Evolutionary conservation across 2,888 invertebrate genomes (phyloP), one percentile per base, ranked within the genome.

Genomic region (Willowsia nigromaculata): DNA sequence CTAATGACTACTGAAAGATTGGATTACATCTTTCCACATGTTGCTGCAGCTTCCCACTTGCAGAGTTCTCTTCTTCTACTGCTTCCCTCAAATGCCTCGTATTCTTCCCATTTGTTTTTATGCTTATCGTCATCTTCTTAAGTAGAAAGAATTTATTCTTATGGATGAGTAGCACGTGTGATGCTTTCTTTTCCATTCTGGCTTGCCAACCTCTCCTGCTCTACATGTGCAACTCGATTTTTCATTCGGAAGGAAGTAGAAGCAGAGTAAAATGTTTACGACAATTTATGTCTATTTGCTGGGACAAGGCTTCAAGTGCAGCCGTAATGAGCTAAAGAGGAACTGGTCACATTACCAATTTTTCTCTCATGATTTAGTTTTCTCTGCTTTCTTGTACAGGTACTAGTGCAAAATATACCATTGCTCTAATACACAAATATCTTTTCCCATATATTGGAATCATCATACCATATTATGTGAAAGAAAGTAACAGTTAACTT

Each of bases 1-100:
- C 62, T 37, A 85, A 47, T 85, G 62, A 65, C 74, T 47, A 47
- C 59, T 56, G 85, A 81, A 56, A 81, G 62, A 81, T 25, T 6
- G 40, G 30, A 43, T 40, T 40, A 30, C 53, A 27, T 5, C 9
- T 50, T 50, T 50, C 30, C 50, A 33, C 56, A 56, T 37, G 15
- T 43, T 43, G 9, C 9, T 43, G 43, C 11, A 43, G 11, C 43
- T 43, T 13, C 1, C 13, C 13, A 13, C 43, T 43, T 15, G 5
- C 50, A n/a, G 65, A 37, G n/a, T 18, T 68, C 7, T 50, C 15
- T 6, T 47, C n/a, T 71, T 40, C 27, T 71, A 5, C 11, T 15
- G 30, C 13, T 74, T 25, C 0, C 15, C 22, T 71, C 25, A n/a
- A n/a, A n/a, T n/a, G n/a, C n/a, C n/a, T n/a, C n/a, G n/a, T 25